Base-by-base conservation (phyloP, 2,888 invertebrate species). In the Timandra comae region DNA sequence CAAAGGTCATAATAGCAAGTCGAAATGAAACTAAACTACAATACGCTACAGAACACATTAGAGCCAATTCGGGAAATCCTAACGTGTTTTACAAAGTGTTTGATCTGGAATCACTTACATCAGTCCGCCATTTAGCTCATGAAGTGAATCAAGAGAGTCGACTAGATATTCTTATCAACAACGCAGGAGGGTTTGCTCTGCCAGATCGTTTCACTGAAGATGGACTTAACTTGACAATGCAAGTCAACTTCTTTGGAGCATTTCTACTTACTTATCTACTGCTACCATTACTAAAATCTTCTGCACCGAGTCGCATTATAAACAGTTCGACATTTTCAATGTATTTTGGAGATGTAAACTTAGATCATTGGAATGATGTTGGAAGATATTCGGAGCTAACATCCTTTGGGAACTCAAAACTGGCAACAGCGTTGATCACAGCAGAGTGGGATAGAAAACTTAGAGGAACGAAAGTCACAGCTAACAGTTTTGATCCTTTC, bases 241-340 rank as follows among this genome's bases (percentile, higher is more conserved):
- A 91, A 57, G 87, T 90, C 26, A 93, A 93, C 61, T 89, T 91
- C 60, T 90, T 92, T 52, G 92, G 91, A 7, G 88, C 89, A 0
- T 93, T 93, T 59, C 73, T 93, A 22, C 79, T 94, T 12, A 93
- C 92, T 0, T 90, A 89, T 63, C 77, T 93, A 33, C 74, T 94
- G 28, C 60, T 82, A 41, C 81, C 82, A 31, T 41, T 79, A 52
- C 52, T 91, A 8, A 89, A 86, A 61, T 45, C 56, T 1, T 88
- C 88, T 1, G 72, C 84, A 0, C 88, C 88, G 1, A 88, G 91
- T 39, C 78, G 91, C 42, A 87, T 92, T 16, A 70, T 91, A 7
- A 90, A 88, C 52, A 82, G 91, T 10, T 84, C 90, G 0, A 89
- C 90, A 23, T 55, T 80, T 0, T 78, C 89, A 7, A 89, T 91